Evolutionary conservation across 2,888 invertebrate genomes (phyloP).

Genomic region (Craniophora ligustri): DNA sequence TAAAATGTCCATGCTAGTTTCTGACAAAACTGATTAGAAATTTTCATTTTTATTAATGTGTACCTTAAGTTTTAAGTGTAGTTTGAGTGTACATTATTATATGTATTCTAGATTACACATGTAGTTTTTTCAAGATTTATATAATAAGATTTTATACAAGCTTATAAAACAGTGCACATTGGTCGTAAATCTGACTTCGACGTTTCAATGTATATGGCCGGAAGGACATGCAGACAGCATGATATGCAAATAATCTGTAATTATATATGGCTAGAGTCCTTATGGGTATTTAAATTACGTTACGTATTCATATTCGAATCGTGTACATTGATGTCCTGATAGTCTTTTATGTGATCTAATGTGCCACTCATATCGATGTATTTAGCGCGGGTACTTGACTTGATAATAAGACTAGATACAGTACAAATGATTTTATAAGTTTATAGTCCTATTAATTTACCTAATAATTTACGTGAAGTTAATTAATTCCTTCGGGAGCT

Average conservation of each 20-base stretch:
- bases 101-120: too few species aligned
- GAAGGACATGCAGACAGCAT: background rate
- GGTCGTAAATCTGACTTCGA: background rate
- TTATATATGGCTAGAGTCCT: conserved; percentile 19
- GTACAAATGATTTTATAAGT: too few species aligned
- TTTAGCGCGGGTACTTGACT: conserved; percentile 1
- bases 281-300: conserved; percentile 31
- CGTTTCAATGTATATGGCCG: background rate
- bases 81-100: too few species aligned
- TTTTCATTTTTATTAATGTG: too few species aligned
- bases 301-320: conserved; percentile 20
- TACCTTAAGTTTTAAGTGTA: too few species aligned
- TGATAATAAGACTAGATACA: background rate
- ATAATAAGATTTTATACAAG: background rate
- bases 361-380: conserved; percentile 28
- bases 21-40: too few species aligned
- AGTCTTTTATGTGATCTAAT: conserved; percentile 7
- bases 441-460: too few species aligned
- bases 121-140: background rate
- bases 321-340: conserved; percentile 27
- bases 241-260: background rate
- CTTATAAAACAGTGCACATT: background rate
- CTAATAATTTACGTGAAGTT: too few species aligned
- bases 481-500: too few species aligned
- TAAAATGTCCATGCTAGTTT: too few species aligned